Percentiles rank a stretch among this genome's conserved stretches.
These are phyloP conservation scores for Oenanthe melanoleuca DNA, from an alignment of 2,113 vertebrate species.

Conservation along the genomic window DNA sequence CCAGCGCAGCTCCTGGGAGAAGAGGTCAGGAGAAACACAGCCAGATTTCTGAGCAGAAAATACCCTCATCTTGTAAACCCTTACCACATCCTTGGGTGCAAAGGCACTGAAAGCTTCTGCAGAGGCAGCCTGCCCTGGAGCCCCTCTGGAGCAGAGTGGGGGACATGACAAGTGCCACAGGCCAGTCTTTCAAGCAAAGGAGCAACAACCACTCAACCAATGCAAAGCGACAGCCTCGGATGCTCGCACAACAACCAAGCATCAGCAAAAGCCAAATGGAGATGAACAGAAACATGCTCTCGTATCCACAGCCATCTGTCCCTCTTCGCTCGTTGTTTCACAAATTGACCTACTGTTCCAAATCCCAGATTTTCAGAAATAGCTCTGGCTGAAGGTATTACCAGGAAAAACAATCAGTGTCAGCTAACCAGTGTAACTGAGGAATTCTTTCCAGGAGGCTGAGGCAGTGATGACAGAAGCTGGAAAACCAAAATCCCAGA, in stretches of 20 bases:
- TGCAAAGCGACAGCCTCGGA: neutral
- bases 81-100: neutral
- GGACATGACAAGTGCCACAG: neutral
- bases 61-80: neutral
- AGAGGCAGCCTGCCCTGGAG: neutral
- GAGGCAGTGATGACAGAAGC: conserved; percentile 18
- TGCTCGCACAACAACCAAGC: neutral
- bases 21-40: neutral
- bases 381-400: conserved; percentile 42
- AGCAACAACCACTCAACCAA: neutral
- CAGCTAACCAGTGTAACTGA: conserved; percentile 5
- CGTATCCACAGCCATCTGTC: conserved; percentile 47
- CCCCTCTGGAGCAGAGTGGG: neutral
- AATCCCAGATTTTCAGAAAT: conserved; percentile 57
- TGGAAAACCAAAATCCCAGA: conserved; percentile 22
- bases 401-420: neutral
- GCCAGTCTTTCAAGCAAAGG: neutral
- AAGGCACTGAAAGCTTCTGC: neutral
- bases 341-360: conserved; percentile 66
- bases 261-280: conserved; percentile 47
- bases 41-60: neutral
- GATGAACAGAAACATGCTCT: conserved; percentile 46
- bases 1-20: neutral
- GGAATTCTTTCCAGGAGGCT: conserved; percentile 12
- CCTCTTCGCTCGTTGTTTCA: conserved; percentile 2